Conservation (phyloP, 2,888 invertebrate genomes). For the Diploptera punctata region DNA sequence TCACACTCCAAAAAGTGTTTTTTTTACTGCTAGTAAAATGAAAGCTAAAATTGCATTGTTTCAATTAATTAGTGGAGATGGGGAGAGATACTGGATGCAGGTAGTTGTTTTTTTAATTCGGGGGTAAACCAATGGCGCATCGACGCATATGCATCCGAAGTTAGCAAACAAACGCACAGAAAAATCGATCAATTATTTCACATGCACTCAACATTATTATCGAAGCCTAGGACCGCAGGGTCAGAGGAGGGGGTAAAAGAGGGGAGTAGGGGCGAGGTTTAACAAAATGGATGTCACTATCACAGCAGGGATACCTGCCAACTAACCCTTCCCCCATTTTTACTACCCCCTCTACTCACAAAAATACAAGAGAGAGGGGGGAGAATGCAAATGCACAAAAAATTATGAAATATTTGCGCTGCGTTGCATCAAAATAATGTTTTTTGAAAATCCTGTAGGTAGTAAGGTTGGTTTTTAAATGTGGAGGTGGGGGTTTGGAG, state of each 20-base stretch:
- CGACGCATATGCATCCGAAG: constrained; percentile 20
- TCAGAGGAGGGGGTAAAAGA: neutral
- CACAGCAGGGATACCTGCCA: constrained; percentile 27
- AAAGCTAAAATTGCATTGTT: constrained; percentile 43
- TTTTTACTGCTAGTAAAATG: constrained; percentile 25
- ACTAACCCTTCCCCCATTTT: constrained; percentile 1
- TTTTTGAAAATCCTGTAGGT: constrained; percentile 30
- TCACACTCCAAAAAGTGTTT: neutral
- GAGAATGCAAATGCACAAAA: constrained; percentile 26
- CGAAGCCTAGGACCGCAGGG: constrained; percentile 40
- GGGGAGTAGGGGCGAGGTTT: constrained; percentile 20
- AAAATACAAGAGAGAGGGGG: constrained; percentile 1
- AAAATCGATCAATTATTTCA: constrained; percentile 44
- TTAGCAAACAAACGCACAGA: constrained; percentile 42
- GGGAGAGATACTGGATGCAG: constrained; percentile 25
- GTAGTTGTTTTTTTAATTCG: constrained; percentile 40
- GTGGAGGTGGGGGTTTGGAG: neutral
- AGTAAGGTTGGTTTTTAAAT: constrained; percentile 20
- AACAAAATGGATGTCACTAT: constrained; percentile 30
- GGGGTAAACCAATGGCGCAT: constrained; percentile 39
- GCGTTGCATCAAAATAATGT: constrained; percentile 27
- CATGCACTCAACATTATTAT: constrained; percentile 43
- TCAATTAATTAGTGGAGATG: constrained; percentile 43
- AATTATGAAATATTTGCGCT: constrained; percentile 30
- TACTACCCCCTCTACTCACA: neutral